Evolutionary conservation across 2,888 invertebrate genomes (phyloP).

Genomic region (Leptinotarsa juncta): DNA sequence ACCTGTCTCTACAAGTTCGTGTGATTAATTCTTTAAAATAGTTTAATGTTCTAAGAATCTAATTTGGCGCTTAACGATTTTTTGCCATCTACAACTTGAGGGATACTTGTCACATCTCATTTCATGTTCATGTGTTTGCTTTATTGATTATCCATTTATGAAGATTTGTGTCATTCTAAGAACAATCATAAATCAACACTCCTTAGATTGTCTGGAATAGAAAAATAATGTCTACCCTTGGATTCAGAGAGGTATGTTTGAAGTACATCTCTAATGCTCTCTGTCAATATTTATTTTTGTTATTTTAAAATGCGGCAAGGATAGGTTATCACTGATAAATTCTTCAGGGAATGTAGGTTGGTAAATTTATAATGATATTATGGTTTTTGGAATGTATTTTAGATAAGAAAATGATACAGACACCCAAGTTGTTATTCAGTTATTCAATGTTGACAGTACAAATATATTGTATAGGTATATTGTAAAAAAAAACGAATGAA

Average conservation of each 20-base stretch:
- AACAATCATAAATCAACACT: background rate
- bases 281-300: slow-evolving; percentile 17
- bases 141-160: background rate
- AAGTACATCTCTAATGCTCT: background rate
- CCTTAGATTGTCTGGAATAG: background rate
- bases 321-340: slow-evolving; percentile 3
- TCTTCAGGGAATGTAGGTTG: slow-evolving; percentile 1
- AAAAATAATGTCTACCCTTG: background rate
- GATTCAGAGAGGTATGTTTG: background rate
- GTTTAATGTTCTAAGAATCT: no score
- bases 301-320: background rate
- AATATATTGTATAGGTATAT: no score
- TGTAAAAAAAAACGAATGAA: no score
- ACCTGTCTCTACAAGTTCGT: background rate
- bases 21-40: background rate
- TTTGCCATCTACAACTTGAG: background rate
- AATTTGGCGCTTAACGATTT: background rate
- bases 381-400: background rate
- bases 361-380: background rate
- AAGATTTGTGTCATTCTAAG: background rate
- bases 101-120: background rate
- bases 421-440: background rate
- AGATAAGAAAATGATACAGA: background rate
- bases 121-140: background rate
- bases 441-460: background rate